Conservation (phyloP, 2,797 vertebrate species). For the Harpagifer antarcticus region DNA sequence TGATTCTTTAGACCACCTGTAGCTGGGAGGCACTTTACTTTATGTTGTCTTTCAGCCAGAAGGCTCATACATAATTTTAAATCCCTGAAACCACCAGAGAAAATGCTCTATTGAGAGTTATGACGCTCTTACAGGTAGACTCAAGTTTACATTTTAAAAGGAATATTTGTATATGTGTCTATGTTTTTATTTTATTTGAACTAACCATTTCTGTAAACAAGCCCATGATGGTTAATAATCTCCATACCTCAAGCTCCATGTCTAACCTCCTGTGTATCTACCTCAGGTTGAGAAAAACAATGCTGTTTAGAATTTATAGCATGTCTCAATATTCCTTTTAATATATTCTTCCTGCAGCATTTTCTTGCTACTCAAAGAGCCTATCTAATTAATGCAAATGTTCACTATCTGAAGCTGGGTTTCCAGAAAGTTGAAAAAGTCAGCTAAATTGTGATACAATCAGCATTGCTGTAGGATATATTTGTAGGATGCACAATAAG, state of each 20-base stretch:
- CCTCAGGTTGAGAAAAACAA: constrained; percentile 29
- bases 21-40: constrained; percentile 63
- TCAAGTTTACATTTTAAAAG: constrained; percentile 2
- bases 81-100: constrained; percentile 48
- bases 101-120: constrained; percentile 32
- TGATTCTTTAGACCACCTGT: constrained; percentile 71
- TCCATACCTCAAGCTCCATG: constrained; percentile 4
- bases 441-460: constrained; percentile 77
- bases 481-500: constrained; percentile 73
- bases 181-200: constrained; percentile 7
- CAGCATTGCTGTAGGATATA: constrained; percentile 75
- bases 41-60: constrained; percentile 46
- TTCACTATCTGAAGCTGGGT: constrained; percentile 72
- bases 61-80: constrained; percentile 76
- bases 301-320: constrained; percentile 69
- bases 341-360: constrained; percentile 77
- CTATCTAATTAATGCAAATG: constrained; percentile 86
- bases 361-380: constrained; percentile 73
- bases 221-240: background rate
- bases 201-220: constrained; percentile 13
- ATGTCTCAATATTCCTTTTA: constrained; percentile 63
- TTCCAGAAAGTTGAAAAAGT: constrained; percentile 83
- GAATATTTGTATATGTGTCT: background rate
- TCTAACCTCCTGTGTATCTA: constrained; percentile 20
- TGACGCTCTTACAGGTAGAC: constrained; percentile 7